phyloP scores from a whole-genome alignment of 2,888 invertebrate species.

The Argyra leucocephala region DNA sequence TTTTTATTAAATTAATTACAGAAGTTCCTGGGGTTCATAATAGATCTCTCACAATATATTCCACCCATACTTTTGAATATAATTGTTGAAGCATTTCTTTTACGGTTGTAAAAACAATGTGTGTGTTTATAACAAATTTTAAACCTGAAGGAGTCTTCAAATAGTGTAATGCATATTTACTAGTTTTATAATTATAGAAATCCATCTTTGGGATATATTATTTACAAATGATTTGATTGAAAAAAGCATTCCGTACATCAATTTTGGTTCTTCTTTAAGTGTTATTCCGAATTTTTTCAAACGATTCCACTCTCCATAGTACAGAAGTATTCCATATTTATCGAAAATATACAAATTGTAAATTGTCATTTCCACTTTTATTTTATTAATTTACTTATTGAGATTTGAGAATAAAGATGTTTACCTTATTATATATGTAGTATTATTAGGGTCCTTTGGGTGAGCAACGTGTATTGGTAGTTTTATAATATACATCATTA shows the following conservation, averaged over 20 bases:
- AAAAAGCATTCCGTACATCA: conserved; percentile 96
- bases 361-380: too few species aligned
- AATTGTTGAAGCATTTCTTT: conserved; percentile 81
- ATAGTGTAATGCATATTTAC: conserved; percentile 89
- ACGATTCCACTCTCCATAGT: conserved; percentile 93
- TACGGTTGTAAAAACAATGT: conserved; percentile 71
- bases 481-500: too few species aligned
- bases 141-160: conserved; percentile 92
- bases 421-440: too few species aligned
- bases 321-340: conserved; percentile 75
- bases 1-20: too few species aligned
- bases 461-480: too few species aligned
- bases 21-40: conserved; percentile 70
- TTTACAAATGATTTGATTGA: conserved; percentile 94
- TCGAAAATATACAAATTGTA: conserved; percentile 98
- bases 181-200: conserved; percentile 84
- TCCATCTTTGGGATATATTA: conserved; percentile 92
- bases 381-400: too few species aligned
- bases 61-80: conserved; percentile 84
- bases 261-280: conserved; percentile 87
- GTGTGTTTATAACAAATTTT: conserved; percentile 91
- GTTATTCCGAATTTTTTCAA: conserved; percentile 91
- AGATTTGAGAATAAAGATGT: too few species aligned
- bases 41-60: conserved; percentile 93
- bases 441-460: too few species aligned